phyloP scores from a whole-genome alignment of 2,888 invertebrate genomes.

The Apodemia mormo region DNA sequence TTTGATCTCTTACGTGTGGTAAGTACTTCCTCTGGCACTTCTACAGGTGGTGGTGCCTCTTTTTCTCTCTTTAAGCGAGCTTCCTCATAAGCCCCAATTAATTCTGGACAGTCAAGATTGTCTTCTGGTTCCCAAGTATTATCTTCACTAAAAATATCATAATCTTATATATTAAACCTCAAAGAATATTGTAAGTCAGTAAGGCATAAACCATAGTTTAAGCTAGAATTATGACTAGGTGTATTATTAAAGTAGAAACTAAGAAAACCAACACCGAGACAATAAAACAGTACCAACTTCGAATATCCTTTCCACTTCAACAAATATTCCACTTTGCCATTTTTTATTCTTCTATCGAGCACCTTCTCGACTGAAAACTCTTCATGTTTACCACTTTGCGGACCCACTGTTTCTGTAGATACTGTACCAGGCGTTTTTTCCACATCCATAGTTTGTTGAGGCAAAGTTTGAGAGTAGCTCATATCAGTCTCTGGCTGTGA shows the following conservation, averaged over 20 bases:
- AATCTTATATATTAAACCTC: too few relatives aligned
- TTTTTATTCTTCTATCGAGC: conserved; percentile 84
- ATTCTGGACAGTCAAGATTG: conserved; percentile 89
- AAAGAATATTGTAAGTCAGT: too few relatives aligned
- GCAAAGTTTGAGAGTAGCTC: conserved; percentile 36
- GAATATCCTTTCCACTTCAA: conserved; percentile 86
- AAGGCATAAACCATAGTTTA: too few relatives aligned
- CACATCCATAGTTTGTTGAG: conserved; percentile 48
- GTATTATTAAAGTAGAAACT: too few relatives aligned
- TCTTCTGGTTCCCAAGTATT: conserved; percentile 94
- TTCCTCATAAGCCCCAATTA: conserved; percentile 87
- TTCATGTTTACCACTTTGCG: conserved; percentile 74
- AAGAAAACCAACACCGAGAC: background rate
- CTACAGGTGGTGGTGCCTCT: conserved; percentile 48
- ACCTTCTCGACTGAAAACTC: conserved; percentile 90
- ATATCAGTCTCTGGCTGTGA: conserved; percentile 41
- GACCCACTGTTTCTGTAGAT: conserved; percentile 40
- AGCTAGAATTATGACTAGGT: too few relatives aligned
- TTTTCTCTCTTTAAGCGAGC: conserved; percentile 73
- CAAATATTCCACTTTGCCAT: conserved; percentile 86
- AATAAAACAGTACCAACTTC: conserved; percentile 67
- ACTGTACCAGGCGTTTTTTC: conserved; percentile 29
- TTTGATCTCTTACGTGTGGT: conserved; percentile 56
- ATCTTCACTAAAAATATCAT: conserved; percentile 79
- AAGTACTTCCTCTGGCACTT: conserved; percentile 51